Evolutionary conservation across 2,888 invertebrate species (phyloP).

Genomic region (Aphodius sticticus): DNA sequence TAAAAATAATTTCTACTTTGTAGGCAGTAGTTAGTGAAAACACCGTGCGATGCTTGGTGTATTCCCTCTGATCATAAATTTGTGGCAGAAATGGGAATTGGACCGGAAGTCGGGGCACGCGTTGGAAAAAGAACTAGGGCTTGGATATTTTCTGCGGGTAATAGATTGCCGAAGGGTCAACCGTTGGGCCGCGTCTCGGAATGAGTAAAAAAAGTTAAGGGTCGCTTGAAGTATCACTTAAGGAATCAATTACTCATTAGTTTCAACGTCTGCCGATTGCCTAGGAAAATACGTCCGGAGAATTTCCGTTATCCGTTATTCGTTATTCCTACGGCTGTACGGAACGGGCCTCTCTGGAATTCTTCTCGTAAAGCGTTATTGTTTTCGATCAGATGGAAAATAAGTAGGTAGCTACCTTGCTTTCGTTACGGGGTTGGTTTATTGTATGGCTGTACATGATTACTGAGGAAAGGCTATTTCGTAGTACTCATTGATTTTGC

Average conservation of each 20-base stretch:
- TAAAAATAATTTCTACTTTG: too few species aligned
- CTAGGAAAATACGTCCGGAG: background rate
- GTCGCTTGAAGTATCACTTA: slow-evolving; percentile 7
- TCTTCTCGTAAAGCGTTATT: background rate
- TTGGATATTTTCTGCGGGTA: slow-evolving; percentile 4
- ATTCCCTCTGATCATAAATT: background rate
- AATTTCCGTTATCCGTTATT: background rate
- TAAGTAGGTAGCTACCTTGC: background rate
- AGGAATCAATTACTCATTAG: slow-evolving; percentile 23
- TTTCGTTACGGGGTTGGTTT: too few species aligned
- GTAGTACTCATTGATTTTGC: too few species aligned
- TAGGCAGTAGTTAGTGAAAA: too few species aligned
- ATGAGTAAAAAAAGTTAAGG: slow-evolving; percentile 19
- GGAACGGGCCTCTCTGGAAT: background rate
- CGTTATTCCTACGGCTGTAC: background rate
- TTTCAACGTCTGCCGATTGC: background rate
- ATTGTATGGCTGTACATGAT: too few species aligned
- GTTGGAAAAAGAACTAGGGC: background rate
- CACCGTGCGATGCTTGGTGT: background rate
- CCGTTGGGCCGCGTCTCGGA: background rate
- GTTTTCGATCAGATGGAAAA: background rate
- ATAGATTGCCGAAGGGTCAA: slow-evolving; percentile 22
- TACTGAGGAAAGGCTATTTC: too few species aligned
- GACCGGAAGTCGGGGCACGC: background rate
- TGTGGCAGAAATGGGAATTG: background rate